A percentile compares a stretch with the other conserved stretches of the same genome.
phyloP scores from a whole-genome alignment of 2,113 vertebrate genomes.

The Ivindomyrus marchei region DNA sequence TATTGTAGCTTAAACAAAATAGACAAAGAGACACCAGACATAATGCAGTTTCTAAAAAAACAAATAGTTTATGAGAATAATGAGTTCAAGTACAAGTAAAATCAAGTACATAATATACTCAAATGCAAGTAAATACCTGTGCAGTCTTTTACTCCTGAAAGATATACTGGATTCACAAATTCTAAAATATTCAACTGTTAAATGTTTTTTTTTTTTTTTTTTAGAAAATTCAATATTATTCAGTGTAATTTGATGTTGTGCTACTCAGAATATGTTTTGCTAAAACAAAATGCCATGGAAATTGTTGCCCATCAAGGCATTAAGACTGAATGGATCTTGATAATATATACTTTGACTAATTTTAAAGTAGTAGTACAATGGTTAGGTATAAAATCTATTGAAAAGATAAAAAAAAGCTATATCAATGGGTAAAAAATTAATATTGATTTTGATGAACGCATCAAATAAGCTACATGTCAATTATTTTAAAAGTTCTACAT shows the following conservation, averaged over 20 bases:
- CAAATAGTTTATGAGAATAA: not conserved
- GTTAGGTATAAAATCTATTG: not conserved
- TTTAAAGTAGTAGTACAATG: not conserved
- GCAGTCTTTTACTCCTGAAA: not conserved
- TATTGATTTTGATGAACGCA: not conserved
- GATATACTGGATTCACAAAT: not conserved
- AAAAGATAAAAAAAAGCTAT: not conserved
- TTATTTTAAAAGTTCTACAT: not conserved
- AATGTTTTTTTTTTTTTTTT: not conserved
- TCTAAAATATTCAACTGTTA: not conserved
- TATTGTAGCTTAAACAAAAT: not conserved
- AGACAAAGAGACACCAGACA: not conserved
- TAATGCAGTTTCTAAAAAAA: not conserved
- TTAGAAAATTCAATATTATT: not conserved
- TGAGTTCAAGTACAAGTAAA: not conserved
- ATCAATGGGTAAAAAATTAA: not conserved
- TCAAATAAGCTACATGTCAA: not conserved
- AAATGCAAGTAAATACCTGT: not conserved
- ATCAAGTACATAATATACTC: not conserved
- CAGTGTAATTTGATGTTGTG: not conserved
- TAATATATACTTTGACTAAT: not conserved
- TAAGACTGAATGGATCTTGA: not conserved
- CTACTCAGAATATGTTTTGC: not conserved
- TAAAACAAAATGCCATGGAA: not conserved
- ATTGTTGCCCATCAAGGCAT: not conserved